Conservation (phyloP, 92 coral and sea anemone genomes). For the Epizoanthus scotinus region DNA sequence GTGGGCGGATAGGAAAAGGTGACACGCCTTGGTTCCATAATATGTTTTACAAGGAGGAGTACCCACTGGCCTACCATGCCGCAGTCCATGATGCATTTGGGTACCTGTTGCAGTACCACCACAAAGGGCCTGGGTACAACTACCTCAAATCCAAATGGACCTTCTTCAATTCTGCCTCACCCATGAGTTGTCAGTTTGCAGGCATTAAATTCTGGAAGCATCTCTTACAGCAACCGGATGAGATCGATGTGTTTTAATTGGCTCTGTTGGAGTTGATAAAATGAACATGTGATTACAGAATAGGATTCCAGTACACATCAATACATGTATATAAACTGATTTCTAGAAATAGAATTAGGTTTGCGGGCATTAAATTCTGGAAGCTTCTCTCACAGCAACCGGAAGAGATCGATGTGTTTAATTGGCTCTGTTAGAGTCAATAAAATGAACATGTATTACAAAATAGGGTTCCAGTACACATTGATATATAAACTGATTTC, state of each 20-base stretch:
- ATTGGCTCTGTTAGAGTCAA: not conserved
- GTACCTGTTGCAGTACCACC: slow-evolving; percentile 57
- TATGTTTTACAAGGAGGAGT: slow-evolving; percentile 55
- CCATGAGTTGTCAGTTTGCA: slow-evolving; percentile 58
- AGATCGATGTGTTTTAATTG: slow-evolving; percentile 28
- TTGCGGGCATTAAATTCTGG: slow-evolving; percentile 59
- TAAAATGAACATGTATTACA: too few relatives aligned
- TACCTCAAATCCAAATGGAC: slow-evolving; percentile 58
- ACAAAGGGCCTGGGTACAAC: slow-evolving; percentile 64
- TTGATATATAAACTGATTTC: too few relatives aligned
- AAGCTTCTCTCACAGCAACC: slow-evolving; percentile 32
- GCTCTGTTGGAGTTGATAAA: too few relatives aligned
- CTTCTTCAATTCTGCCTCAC: slow-evolving; percentile 50
- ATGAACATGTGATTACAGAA: too few relatives aligned
- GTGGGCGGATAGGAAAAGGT: slow-evolving; percentile 66
- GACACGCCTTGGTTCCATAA: slow-evolving; percentile 59
- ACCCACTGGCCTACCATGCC: slow-evolving; percentile 64
- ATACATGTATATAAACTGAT: too few relatives aligned
- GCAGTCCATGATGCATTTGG: slow-evolving; percentile 71
- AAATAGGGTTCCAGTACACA: too few relatives aligned
- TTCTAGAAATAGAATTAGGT: not conserved
- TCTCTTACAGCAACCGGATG: slow-evolving; percentile 32
- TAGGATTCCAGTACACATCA: too few relatives aligned
- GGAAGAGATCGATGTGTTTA: slow-evolving; percentile 32
- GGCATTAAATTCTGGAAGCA: slow-evolving; percentile 55